Evolutionary conservation across 1,140 invertebrate genomes (phyloP).

Genomic region (Pogonomyrmex californicus): DNA sequence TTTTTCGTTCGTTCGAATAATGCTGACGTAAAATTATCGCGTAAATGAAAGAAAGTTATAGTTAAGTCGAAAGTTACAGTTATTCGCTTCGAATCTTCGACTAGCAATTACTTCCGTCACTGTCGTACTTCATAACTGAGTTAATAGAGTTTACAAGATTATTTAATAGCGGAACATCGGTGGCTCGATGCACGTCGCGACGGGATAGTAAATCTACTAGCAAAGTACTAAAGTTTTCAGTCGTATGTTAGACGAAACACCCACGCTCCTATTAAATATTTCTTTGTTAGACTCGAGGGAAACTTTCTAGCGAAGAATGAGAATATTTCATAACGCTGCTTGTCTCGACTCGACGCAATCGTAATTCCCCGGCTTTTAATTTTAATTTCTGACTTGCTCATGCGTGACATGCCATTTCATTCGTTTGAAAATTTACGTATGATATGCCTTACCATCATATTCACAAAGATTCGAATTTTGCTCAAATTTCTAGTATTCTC

Average conservation of each 20-base stretch:
- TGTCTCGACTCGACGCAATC: conserved; percentile 56
- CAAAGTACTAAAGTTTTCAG: conserved; percentile 61
- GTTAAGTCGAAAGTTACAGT: not conserved
- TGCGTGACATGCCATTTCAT: conserved; percentile 51
- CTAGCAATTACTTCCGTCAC: conserved; percentile 17
- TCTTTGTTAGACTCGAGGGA: conserved; percentile 65
- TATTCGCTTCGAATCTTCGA: not conserved
- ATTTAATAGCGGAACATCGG: conserved; percentile 46
- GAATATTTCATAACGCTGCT: conserved; percentile 68
- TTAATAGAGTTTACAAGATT: conserved; percentile 51
- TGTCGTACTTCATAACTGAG: not conserved
- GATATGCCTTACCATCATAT: not conserved
- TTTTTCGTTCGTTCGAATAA: not conserved
- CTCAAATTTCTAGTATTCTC: conserved; percentile 35
- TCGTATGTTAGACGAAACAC: conserved; percentile 55
- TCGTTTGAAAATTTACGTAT: conserved; percentile 43
- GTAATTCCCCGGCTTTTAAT: conserved; percentile 61
- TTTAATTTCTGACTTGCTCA: conserved; percentile 54
- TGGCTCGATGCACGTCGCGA: conserved; percentile 29
- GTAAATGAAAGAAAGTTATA: conserved; percentile 35
- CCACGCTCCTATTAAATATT: conserved; percentile 66
- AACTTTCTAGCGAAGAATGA: conserved; percentile 54
- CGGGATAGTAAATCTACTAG: conserved; percentile 26
- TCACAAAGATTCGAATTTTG: conserved; percentile 19
- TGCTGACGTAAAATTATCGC: not conserved